Evolutionary conservation across 2,888 invertebrate genomes (phyloP).

Genomic region (Eilema griseolum): DNA sequence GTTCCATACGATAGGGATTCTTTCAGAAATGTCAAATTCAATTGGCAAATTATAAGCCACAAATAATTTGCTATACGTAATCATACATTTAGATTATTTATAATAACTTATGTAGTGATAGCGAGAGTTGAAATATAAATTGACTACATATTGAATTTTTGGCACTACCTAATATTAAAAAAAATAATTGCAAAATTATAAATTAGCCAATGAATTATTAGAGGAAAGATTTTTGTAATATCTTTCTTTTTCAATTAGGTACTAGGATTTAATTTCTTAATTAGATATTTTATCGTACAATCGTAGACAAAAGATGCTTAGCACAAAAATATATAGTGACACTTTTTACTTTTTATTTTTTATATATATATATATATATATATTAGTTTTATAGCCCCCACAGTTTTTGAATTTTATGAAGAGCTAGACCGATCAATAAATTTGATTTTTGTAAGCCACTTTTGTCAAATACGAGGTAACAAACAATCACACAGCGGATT

Average conservation of each 20-base stretch:
- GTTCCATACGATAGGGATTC: too few relatives aligned
- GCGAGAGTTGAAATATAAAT: slow-evolving; percentile 5
- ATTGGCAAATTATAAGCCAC: slow-evolving; percentile 11
- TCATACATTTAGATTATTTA: not conserved
- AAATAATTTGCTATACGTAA: slow-evolving; percentile 9
- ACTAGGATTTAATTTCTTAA: not conserved
- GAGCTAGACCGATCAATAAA: not conserved
- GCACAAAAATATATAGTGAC: not conserved
- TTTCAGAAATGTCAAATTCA: not conserved
- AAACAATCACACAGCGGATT: not conserved
- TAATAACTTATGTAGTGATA: slow-evolving; percentile 2
- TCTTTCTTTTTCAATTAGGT: not conserved
- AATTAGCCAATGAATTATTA: slow-evolving; percentile 5
- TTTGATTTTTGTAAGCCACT: not conserved
- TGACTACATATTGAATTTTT: slow-evolving; percentile 50
- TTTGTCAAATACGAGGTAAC: not conserved
- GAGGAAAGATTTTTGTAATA: not conserved
- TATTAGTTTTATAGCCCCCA: too few relatives aligned
- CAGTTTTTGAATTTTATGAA: too few relatives aligned
- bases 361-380: too few relatives aligned
- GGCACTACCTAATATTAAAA: slow-evolving; percentile 61
- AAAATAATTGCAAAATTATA: slow-evolving; percentile 20
- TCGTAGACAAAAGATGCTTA: not conserved
- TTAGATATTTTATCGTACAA: not conserved
- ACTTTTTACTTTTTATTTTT: too few relatives aligned